Evolutionary conservation across 2,888 invertebrate species (phyloP).

Genomic region (Rhamphomyia laevipes): DNA sequence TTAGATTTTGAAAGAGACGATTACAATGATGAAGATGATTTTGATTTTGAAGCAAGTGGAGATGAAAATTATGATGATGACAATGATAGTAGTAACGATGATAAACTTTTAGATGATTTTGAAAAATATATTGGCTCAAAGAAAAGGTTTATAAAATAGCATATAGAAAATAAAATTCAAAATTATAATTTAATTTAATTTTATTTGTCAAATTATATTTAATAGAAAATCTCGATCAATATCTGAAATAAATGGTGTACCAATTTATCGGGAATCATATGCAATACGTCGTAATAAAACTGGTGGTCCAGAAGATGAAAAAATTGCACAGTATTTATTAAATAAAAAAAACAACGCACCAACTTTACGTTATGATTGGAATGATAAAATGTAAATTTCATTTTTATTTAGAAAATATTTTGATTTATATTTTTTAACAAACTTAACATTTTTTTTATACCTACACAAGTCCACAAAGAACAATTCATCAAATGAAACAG

Average conservation of each 20-base stretch:
- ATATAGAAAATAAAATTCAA: too few species aligned
- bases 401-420: neutral
- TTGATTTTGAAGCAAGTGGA: neutral
- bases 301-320: conserved; percentile 11
- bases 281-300: conserved; percentile 20
- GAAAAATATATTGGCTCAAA: conserved; percentile 23
- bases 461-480: neutral
- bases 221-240: conserved; percentile 34
- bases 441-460: too few species aligned
- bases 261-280: conserved; percentile 32
- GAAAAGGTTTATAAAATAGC: conserved; percentile 19
- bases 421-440: too few species aligned
- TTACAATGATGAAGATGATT: conserved; percentile 2
- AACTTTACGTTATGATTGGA: conserved; percentile 22
- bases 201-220: neutral
- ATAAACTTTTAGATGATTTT: conserved; percentile 28
- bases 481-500: neutral
- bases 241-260: conserved; percentile 26
- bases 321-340: neutral
- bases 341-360: conserved; percentile 6
- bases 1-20: neutral
- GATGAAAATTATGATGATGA: neutral
- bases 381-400: conserved; percentile 19
- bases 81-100: conserved; percentile 20
- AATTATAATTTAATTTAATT: neutral